Evolutionary conservation across 2,888 invertebrate genomes (phyloP), one percentile per base, ranked within the genome.

Genomic region (Sinodicranocentrus sp.): DNA sequence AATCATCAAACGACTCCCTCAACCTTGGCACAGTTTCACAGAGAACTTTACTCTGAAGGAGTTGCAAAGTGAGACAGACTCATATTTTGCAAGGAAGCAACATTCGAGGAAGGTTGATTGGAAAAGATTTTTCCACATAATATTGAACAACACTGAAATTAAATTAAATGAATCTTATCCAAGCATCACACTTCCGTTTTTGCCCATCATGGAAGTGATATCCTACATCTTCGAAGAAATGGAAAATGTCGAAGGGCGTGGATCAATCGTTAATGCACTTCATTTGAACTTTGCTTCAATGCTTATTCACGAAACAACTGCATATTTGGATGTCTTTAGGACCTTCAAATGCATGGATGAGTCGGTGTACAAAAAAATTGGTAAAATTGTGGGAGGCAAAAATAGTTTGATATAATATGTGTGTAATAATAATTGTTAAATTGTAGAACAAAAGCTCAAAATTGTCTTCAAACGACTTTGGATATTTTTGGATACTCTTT

Each of bases 401-500:
- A n/a, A n/a, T n/a, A n/a, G n/a, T n/a, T 44, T 1, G 19, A 8
- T 15, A 28, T 63, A 10, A 28, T 28, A n/a, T n/a, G n/a, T n/a
- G n/a, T n/a, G n/a, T n/a, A 15, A 2, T 61, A 33, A 6, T n/a
- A 15, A 3, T 8, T 68, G 2, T 25, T 44, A 26, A 23, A 5
- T 23, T 10, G 43, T 68, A 13, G 59, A 70, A 39, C 52, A 59
- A 0, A 52, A 33, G 3, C 10, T 33, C n/a, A n/a, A n/a, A n/a
- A n/a, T n/a, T n/a, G n/a, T n/a, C n/a, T n/a, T n/a, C 67, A 48
- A 1, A 52, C 61, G 8, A 25, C 59, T n/a, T n/a, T n/a, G 19
- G 82, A 82, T 3, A 61, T 57, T 28, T 82, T 82, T 44, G 82
- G 82, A 0, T 82, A 82, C 33, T 19, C 82, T 1, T 17, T 82